Base-by-base conservation (phyloP, 2,888 invertebrate species). In the Marasmarcha lunaedactyla region DNA sequence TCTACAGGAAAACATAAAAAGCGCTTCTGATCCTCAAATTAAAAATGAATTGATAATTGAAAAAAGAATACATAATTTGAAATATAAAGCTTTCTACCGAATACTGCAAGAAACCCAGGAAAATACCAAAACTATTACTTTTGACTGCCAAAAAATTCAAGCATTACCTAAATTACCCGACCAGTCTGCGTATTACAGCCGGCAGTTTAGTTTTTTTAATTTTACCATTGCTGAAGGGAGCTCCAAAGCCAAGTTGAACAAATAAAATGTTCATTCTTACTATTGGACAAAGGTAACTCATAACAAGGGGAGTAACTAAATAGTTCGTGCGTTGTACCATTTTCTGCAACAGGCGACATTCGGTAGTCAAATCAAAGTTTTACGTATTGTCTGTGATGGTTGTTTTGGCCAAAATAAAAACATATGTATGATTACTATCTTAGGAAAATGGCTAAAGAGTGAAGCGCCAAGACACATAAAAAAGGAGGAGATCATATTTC, bases 181-280 rank as follows among this genome's bases (percentile, higher is more conserved):
- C 7, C 20, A 20, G 7, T 20, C 40, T 2, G 43, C 44, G 2
- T 51, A 51, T 42, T 46, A 42, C 45, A 11, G 49, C 46, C 3
- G 52, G 46, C 38, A 44, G 44, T 12, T 45, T 33, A 42, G 52
- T 44, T 40, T 49, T 12, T 61, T 59, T 40, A 58, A 65, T 42
- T 60, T 63, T 42, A 54, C 59, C 10, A 46, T 63, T 14, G 53
- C 55, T 40, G 36, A 47, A 39, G 57, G 60, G 10, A 41, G 36
- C 37, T 62, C 61, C 15, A 50, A 54, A 42, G 39, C 46, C 2
- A 46, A 50, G 42, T 44, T 49, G 3, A 33, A 6, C 2, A 42
- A 42, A 40, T 26, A 43, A 40, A 49, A 46, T 35, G 43, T 49
- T 3, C 33, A 27, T 35, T 43, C 43, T 10, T 46, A 49, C 33